Evolutionary conservation across 2,113 vertebrate genomes (phyloP).

Genomic region (Cephalopholis sonnerati): DNA sequence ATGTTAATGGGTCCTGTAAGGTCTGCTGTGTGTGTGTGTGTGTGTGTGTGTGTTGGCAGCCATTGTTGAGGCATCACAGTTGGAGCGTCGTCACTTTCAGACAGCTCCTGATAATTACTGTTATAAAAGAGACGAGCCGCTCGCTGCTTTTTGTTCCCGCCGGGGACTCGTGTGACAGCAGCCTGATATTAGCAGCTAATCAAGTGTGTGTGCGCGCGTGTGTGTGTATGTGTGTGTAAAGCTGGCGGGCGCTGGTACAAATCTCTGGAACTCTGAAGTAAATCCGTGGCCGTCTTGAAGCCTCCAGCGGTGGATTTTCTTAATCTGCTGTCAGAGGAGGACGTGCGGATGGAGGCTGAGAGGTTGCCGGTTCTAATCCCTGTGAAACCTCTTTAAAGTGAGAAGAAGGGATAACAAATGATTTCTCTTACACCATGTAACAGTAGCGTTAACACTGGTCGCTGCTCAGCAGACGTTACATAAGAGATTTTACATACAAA

Average conservation of each 20-base stretch:
- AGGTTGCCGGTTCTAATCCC: slow-evolving; percentile 30
- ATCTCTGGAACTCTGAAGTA: slow-evolving; percentile 9
- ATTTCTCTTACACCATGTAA: too few species aligned
- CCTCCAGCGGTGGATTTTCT: slow-evolving; percentile 1
- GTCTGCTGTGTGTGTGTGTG: background rate
- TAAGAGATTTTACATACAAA: too few species aligned
- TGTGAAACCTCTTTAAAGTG: background rate
- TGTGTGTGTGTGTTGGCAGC: background rate
- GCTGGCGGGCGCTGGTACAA: background rate
- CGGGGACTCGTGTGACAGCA: slow-evolving; percentile 15
- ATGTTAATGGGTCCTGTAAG: too few species aligned
- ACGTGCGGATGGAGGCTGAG: background rate
- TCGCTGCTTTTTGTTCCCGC: slow-evolving; percentile 33
- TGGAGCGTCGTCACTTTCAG: slow-evolving; percentile 11
- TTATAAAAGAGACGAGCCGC: slow-evolving; percentile 46
- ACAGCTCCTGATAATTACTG: slow-evolving; percentile 57
- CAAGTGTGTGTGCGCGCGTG: background rate
- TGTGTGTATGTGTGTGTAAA: background rate
- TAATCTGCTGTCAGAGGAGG: slow-evolving; percentile 24
- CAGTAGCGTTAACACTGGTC: too few species aligned
- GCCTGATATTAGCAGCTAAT: slow-evolving; percentile 33
- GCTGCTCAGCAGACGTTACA: too few species aligned
- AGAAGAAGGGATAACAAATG: too few species aligned
- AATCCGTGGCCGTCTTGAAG: slow-evolving; percentile 3
- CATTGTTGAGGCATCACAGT: background rate